Evolutionary conservation across 2,113 vertebrate genomes (phyloP), one percentile per base, ranked within the genome.

Genomic region (Poeciliopsis turrubarensis): DNA sequence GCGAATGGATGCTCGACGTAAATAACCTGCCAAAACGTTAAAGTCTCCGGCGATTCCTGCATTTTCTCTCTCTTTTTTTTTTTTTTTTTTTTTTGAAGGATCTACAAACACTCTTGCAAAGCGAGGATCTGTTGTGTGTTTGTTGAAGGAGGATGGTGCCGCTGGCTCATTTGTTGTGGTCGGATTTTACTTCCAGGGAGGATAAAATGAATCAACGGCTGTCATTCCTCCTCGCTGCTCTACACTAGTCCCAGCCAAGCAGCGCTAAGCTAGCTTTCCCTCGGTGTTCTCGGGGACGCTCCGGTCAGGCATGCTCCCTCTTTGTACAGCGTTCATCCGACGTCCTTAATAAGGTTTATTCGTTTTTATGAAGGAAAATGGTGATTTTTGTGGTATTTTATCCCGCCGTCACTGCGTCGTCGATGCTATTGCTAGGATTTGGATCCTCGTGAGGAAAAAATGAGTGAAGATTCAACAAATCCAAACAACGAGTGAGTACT

Each of bases 381-480:
- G 92, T 95, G 93, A 94, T 93, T 92, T 94, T 91, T 90, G 92
- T 86, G 92, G 88, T 72, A 83, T 89, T 92, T 94, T 95, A 87
- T 94, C 92, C 93, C 90, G 91, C 93, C 89, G 92, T 96, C 95
- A 91, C 95, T 92, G 95, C 96, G 91, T 94, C 94, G 92, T 94
- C 93, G 93, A 95, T 94, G 95, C 94, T 95, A 92, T 96, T 96
- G 92, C 95, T 91, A 93, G 94, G 93, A 95, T 95, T 94, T 94
- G 94, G 91, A 94, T 95, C 96, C 86, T 96, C 95, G 95, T 98
- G 96, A 98, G 96, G 96, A 96, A 95, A 94, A 98, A 96, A 98
- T 98, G 97, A 98, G 96, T 96, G 97, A 98, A 96, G 97, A 98
- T 95, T 96, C 97, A 96, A 96, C 96, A 95, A 95, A 96, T 96